These are phyloP conservation scores for Rutilus rutilus DNA, from an alignment of 2,113 vertebrate genomes.

Conservation along the genomic window DNA sequence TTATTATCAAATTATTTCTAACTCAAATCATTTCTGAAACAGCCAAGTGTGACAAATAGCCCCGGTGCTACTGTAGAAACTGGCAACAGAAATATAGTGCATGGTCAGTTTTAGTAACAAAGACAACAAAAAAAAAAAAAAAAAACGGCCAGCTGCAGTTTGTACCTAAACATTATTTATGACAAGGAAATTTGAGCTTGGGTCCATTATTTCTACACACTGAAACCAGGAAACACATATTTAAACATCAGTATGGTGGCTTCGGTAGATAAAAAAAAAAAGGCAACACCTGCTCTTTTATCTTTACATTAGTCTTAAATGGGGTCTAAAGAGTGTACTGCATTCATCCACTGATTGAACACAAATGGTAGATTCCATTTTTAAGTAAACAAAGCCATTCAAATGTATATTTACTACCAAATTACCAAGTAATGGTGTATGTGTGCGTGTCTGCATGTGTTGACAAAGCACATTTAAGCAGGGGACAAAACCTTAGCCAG, in stretches of 20 bases:
- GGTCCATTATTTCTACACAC: slow-evolving; percentile 46
- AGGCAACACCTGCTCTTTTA: slow-evolving; percentile 50
- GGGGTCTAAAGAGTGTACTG: slow-evolving; percentile 48
- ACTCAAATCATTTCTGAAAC: too few species aligned
- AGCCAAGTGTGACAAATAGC: not conserved
- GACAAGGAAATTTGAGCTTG: slow-evolving; percentile 49
- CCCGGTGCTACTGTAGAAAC: not conserved
- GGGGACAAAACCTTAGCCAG: slow-evolving; percentile 44
- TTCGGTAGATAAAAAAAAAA: slow-evolving; percentile 39
- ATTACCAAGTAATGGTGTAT: slow-evolving; percentile 38
- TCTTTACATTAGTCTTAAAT: slow-evolving; percentile 42
- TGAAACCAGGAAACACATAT: slow-evolving; percentile 41
- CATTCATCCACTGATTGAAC: slow-evolving; percentile 41
- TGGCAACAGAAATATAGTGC: slow-evolving; percentile 2
- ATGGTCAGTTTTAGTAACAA: slow-evolving; percentile 54
- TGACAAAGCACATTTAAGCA: slow-evolving; percentile 44
- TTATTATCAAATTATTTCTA: too few species aligned
- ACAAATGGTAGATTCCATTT: slow-evolving; percentile 45
- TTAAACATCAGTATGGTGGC: slow-evolving; percentile 40
- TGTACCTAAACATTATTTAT: slow-evolving; percentile 38
- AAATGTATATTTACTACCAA: slow-evolving; percentile 45
- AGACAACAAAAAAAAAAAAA: slow-evolving; percentile 66
- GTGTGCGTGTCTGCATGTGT: slow-evolving; percentile 32
- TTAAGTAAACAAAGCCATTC: slow-evolving; percentile 47
- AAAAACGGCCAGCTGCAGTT: not conserved